phyloP scores from a whole-genome alignment of 1,140 invertebrate species.

The Dendroctonus ponderosae region DNA sequence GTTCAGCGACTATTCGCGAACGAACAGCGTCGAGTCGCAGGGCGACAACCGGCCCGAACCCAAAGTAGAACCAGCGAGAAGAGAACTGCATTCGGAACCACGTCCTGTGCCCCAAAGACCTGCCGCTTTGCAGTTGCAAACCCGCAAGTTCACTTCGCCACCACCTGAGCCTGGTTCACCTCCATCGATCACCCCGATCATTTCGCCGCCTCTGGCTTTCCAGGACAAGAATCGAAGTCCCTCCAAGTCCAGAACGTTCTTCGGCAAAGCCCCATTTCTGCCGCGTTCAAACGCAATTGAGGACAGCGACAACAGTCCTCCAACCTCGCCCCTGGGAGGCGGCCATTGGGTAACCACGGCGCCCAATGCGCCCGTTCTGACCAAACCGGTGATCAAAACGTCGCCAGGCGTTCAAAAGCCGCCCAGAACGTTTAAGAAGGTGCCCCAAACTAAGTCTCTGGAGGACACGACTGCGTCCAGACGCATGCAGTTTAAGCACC shows the following conservation, averaged over 20 bases:
- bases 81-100: not conserved
- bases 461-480: conserved; percentile 56
- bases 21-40: conserved; percentile 21
- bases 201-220: conserved; percentile 62
- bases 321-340: conserved; percentile 53
- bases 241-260: conserved; percentile 44
- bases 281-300: conserved; percentile 59
- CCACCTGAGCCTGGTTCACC: conserved; percentile 53
- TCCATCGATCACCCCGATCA: conserved; percentile 60
- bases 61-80: conserved; percentile 8
- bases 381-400: conserved; percentile 19
- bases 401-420: conserved; percentile 36
- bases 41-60: conserved; percentile 1
- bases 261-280: conserved; percentile 55
- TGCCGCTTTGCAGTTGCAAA: conserved; percentile 39
- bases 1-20: conserved; percentile 33
- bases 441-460: conserved; percentile 58
- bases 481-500: conserved; percentile 55
- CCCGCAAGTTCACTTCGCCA: conserved; percentile 47
- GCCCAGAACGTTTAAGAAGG: conserved; percentile 40
- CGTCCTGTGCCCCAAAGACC: conserved; percentile 30
- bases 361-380: conserved; percentile 33
- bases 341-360: conserved; percentile 40
- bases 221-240: conserved; percentile 54
- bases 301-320: conserved; percentile 57